Base-by-base conservation (phyloP, 2,888 invertebrate species). In the Melipona bicolor region DNA sequence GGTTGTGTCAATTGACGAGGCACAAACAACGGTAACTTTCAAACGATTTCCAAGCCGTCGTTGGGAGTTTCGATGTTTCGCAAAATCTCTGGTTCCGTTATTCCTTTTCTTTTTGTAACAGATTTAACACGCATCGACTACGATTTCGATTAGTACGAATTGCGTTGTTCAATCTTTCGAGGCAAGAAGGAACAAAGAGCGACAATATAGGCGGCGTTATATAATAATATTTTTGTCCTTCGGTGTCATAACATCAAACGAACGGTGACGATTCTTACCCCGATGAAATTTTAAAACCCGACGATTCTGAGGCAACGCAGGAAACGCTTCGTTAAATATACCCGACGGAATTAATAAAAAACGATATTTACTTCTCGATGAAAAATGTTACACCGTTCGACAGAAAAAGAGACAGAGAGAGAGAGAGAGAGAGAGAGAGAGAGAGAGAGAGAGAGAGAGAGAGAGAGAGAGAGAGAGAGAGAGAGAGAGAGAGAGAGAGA, bases 191-290 rank as follows among this genome's bases (percentile, higher is more conserved):
- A 27, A 21, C 27, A 49, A 49, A 50, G 2, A 67, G 24, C 17
- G 15, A 27, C 3, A 13, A 70, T 68, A 65, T 59, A 4, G 54
- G 43, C 21, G 43, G 68, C 59, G 69, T 88, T 88, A 88, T 84
- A 77, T 79, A 88, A 87, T 67, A 87, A 79, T 81, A 87, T 73
- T 81, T 88, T 88, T 88, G 86, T 88, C 84, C 80, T 43, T 32
- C 62, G 65, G 75, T 83, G 79, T 36, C 77, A 76, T 86, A 88
- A 88, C 65, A 74, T 78, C 76, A 65, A 36, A 36, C 61, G 32
- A 69, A 74, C 79, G 79, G 83, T 79, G 70, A 69, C 50, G 59
- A 43, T 54, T 36, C 56, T 71, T 9, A 9, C 9, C 9, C 36
- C 71, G 80, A 79, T 72, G 36, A 32, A 32, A 79, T 79, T 77